These are phyloP conservation scores for Junonia oenone DNA, from an alignment of 2,888 invertebrate species.

Conservation along the genomic window DNA sequence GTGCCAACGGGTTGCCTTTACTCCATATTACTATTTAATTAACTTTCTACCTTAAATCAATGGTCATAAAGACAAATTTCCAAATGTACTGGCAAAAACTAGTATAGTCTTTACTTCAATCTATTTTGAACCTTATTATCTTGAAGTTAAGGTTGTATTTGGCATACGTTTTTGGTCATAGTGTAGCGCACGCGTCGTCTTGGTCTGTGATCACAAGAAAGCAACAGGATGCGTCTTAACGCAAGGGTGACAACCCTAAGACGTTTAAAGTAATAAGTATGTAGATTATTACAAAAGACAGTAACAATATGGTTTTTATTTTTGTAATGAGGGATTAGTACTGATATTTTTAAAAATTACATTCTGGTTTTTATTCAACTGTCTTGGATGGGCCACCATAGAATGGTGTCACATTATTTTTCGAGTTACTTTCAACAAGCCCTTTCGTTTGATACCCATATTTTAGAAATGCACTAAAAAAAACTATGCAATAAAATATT, in stretches of 20 bases:
- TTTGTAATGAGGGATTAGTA: background rate
- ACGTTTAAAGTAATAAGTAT: conserved; percentile 24
- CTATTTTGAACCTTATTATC: conserved; percentile 27
- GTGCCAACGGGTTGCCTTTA: conserved; percentile 21
- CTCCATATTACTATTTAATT: background rate
- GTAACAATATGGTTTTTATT: background rate
- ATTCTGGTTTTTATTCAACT: no score
- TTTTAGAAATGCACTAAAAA: no score
- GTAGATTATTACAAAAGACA: background rate
- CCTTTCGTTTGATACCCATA: no score
- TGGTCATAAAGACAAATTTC: background rate
- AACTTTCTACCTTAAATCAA: background rate
- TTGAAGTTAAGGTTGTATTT: conserved; percentile 21
- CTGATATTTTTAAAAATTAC: background rate
- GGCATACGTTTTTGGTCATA: conserved; percentile 9
- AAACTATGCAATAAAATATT: no score
- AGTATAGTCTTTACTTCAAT: background rate
- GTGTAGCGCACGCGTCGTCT: conserved; percentile 52
- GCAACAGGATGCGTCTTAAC: conserved; percentile 56
- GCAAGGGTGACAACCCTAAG: conserved; percentile 60
- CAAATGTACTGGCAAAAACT: background rate
- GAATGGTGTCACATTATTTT: no score
- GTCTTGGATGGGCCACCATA: no score
- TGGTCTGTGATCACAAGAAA: conserved; percentile 49
- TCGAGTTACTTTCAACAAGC: no score